Conservation (phyloP, 2,797 vertebrate genomes). For the Cossypha niveicapilla region DNA sequence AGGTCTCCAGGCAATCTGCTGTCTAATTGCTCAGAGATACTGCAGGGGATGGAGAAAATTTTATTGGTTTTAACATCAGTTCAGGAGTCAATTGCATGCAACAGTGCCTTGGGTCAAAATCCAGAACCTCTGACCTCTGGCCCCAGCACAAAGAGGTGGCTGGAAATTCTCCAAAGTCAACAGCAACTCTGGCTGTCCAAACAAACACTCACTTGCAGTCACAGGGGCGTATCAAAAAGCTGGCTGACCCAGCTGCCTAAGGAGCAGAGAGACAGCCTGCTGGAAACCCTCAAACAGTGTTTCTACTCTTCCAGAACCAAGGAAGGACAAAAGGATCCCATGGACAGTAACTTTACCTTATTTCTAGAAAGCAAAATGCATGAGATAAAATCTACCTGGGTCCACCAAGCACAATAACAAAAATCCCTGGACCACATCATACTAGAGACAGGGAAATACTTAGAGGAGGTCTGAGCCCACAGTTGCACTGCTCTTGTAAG, state of each 20-base stretch:
- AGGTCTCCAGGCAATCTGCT: not conserved
- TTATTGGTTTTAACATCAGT: not conserved
- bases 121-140: not conserved
- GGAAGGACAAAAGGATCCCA: not conserved
- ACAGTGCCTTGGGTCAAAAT: not conserved
- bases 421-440: not conserved
- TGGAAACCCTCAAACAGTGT: not conserved
- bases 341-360: not conserved
- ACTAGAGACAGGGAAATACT: not conserved
- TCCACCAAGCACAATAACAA: not conserved
- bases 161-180: not conserved
- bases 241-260: not conserved
- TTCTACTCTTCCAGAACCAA: not conserved
- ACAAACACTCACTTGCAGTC: not conserved
- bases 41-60: not conserved
- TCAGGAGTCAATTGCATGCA: not conserved
- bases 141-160: not conserved
- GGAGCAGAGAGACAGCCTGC: not conserved
- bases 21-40: not conserved
- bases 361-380: not conserved
- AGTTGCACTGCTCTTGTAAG: not conserved
- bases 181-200: not conserved
- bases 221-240: accelerated
- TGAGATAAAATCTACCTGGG: not conserved
- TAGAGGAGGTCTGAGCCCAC: not conserved